A percentile compares a stretch with the other conserved stretches of the same genome.
Evolutionary conservation across 2,888 invertebrate genomes (phyloP).

Genomic region (Ariolimax columbianus): DNA sequence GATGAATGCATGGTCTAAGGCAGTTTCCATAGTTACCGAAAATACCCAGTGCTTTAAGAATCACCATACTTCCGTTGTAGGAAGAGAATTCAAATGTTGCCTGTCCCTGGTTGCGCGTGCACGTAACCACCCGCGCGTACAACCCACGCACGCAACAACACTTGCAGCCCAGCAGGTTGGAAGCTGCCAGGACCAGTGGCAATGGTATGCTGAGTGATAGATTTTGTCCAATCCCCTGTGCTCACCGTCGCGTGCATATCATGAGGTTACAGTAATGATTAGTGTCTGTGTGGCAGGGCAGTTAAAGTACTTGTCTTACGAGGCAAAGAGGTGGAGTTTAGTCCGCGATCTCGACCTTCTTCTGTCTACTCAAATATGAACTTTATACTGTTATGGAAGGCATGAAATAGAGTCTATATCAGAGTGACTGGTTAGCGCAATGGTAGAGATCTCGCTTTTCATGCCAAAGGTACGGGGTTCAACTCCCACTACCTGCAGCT

Average conservation of each 20-base stretch:
- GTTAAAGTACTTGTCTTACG: too few species aligned
- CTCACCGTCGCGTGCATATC: neutral
- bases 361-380: too few species aligned
- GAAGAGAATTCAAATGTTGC: constrained; percentile 18
- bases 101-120: neutral
- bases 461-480: too few species aligned
- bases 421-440: too few species aligned
- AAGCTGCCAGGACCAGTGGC: neutral
- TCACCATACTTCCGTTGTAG: neutral
- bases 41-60: constrained; percentile 21
- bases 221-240: constrained; percentile 15
- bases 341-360: too few species aligned
- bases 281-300: too few species aligned
- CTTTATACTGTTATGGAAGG: too few species aligned
- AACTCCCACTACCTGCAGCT: too few species aligned
- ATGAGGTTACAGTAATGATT: neutral
- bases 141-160: neutral
- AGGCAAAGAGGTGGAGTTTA: too few species aligned
- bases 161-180: neutral
- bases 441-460: too few species aligned
- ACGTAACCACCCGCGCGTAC: neutral
- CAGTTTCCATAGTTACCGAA: neutral
- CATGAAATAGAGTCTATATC: too few species aligned
- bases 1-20: too few species aligned
- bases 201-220: neutral